phyloP scores from a whole-genome alignment of 2,113 vertebrate genomes.

The Baryphthengus martii region DNA sequence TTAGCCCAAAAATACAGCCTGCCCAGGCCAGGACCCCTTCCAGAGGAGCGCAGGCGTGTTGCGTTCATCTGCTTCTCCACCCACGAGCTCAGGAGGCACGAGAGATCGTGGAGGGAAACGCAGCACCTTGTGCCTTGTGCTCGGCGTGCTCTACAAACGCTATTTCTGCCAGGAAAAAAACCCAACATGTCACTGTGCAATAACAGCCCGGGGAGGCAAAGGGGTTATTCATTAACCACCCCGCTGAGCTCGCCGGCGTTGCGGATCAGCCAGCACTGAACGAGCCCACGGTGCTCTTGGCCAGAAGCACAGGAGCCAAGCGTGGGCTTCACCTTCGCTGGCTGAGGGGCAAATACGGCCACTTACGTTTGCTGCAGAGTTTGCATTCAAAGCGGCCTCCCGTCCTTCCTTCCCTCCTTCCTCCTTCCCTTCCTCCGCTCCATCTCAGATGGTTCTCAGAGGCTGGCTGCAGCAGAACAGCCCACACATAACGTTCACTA shows the following conservation, averaged over 20 bases:
- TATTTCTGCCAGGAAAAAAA: background rate
- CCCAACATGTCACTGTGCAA: background rate
- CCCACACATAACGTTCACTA: accelerated
- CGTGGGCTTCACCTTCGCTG: accelerated
- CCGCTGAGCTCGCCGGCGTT: background rate
- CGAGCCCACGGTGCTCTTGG: accelerated
- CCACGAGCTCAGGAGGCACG: background rate
- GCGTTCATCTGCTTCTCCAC: background rate
- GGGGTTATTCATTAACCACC: background rate
- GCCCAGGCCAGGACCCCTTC: background rate
- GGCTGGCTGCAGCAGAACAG: background rate
- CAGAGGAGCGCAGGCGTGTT: accelerated
- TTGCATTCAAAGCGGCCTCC: background rate
- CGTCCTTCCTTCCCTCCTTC: too few relatives aligned
- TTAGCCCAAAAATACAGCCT: background rate
- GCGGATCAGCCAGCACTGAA: background rate
- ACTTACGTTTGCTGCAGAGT: too few relatives aligned
- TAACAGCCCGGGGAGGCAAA: background rate
- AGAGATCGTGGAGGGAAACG: background rate
- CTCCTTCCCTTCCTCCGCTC: background rate
- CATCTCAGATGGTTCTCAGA: accelerated
- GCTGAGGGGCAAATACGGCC: background rate
- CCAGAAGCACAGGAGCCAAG: background rate
- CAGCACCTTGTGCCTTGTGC: background rate
- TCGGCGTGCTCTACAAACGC: background rate